Conservation (phyloP, 2,797 vertebrate species). For the Ficedula albicollis region DNA sequence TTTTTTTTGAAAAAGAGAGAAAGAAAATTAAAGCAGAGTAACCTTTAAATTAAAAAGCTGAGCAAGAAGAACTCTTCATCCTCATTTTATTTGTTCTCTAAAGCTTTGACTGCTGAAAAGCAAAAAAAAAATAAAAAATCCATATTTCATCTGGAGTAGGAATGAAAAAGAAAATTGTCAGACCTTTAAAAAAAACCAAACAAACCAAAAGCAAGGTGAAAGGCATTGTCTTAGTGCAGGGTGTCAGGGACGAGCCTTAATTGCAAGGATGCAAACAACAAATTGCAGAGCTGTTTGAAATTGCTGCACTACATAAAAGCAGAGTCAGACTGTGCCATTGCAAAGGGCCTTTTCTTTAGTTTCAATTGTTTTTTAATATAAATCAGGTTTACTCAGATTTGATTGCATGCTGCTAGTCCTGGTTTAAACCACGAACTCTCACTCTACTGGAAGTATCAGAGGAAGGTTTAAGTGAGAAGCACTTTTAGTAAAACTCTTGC, state of each 20-base stretch:
- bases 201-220: neutral
- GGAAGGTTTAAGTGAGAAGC: neutral
- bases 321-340: neutral
- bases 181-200: neutral
- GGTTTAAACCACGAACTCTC: neutral
- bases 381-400: neutral
- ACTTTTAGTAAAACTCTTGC: neutral
- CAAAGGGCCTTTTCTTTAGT: neutral
- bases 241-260: neutral
- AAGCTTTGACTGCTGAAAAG: neutral
- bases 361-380: neutral
- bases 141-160: neutral
- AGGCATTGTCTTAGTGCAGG: neutral
- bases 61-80: neutral
- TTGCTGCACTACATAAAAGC: neutral
- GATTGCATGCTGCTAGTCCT: neutral
- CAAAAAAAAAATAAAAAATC: neutral
- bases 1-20: neutral
- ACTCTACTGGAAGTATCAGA: neutral
- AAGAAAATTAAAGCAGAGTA: neutral
- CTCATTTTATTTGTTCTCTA: constrained; percentile 23
- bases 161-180: neutral
- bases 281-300: neutral
- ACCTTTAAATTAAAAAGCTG: neutral
- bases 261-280: neutral